Conservation (phyloP, 2,888 invertebrate species). For the Digitonthophagus gazella region DNA sequence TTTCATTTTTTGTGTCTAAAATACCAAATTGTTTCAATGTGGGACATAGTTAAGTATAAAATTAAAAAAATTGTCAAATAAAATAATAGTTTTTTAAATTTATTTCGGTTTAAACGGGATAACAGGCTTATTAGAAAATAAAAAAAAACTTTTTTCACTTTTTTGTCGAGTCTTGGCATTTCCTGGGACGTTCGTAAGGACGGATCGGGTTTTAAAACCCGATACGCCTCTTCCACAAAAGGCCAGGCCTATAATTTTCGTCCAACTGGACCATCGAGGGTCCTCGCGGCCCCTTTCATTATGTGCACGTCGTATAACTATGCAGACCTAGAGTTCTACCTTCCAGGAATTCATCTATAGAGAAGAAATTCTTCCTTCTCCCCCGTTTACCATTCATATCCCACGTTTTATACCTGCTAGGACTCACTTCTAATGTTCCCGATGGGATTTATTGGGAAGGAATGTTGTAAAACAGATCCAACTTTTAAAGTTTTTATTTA, state of each 20-base stretch:
- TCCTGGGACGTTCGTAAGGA: background rate
- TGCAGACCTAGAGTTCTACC: background rate
- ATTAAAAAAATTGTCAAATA: too few relatives aligned
- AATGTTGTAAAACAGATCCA: background rate
- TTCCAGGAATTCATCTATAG: background rate
- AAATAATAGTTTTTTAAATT: too few relatives aligned
- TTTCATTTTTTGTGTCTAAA: too few relatives aligned
- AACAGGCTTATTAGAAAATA: too few relatives aligned
- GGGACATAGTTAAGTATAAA: too few relatives aligned
- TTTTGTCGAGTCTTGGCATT: background rate
- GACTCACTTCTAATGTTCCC: background rate
- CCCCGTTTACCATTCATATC: background rate
- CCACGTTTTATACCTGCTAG: background rate
- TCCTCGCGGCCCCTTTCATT: background rate
- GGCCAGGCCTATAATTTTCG: background rate
- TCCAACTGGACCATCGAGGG: background rate
- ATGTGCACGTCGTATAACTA: background rate
- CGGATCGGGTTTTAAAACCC: background rate
- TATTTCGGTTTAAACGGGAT: too few relatives aligned
- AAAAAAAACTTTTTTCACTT: background rate
- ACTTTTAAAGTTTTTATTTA: background rate
- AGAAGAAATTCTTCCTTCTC: background rate
- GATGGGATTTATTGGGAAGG: background rate
- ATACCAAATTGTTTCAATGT: too few relatives aligned
- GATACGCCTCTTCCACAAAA: background rate